phyloP scores from a whole-genome alignment of 2,797 vertebrate species.

The Intellagama lesueurii region DNA sequence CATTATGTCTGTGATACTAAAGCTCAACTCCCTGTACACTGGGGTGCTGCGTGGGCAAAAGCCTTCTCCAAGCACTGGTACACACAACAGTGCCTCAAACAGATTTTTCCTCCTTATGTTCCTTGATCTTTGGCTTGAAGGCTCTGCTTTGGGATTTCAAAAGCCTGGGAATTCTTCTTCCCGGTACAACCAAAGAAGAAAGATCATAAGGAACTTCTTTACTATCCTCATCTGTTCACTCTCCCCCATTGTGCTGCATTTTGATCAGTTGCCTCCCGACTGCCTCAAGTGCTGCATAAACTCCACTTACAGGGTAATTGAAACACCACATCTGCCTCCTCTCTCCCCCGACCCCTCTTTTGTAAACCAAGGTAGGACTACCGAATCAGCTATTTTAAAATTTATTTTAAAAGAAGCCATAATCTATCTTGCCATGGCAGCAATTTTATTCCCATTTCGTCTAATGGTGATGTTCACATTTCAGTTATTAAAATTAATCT shows the following conservation, averaged over 20 bases:
- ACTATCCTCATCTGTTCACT: slow-evolving; percentile 31
- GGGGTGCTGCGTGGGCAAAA: too few relatives aligned
- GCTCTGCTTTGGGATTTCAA: not conserved
- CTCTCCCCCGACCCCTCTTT: too few relatives aligned
- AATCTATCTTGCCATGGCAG: slow-evolving; percentile 70
- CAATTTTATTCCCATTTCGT: slow-evolving; percentile 78
- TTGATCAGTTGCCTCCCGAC: slow-evolving; percentile 46
- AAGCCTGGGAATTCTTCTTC: not conserved
- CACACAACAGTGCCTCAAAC: not conserved
- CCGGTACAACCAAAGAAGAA: slow-evolving; percentile 34
- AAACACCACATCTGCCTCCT: slow-evolving; percentile 58
- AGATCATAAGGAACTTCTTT: slow-evolving; percentile 42
- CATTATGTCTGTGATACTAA: not conserved
- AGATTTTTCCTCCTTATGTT: not conserved
- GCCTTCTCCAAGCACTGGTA: too few relatives aligned
- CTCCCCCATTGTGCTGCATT: slow-evolving; percentile 47
- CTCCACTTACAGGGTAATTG: slow-evolving; percentile 67
- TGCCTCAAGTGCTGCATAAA: slow-evolving; percentile 62
- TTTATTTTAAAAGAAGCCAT: slow-evolving; percentile 71
- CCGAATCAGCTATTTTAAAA: slow-evolving; percentile 77
- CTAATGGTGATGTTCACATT: slow-evolving; percentile 75
- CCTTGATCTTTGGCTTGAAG: not conserved
- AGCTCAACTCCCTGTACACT: not conserved
- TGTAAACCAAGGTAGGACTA: slow-evolving; percentile 68
- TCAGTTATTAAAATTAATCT: slow-evolving; percentile 82